Percentiles rank a stretch among this genome's conserved stretches.
Evolutionary conservation across 2,888 invertebrate species (phyloP).

Genomic region (Priocnemis perturbator): DNA sequence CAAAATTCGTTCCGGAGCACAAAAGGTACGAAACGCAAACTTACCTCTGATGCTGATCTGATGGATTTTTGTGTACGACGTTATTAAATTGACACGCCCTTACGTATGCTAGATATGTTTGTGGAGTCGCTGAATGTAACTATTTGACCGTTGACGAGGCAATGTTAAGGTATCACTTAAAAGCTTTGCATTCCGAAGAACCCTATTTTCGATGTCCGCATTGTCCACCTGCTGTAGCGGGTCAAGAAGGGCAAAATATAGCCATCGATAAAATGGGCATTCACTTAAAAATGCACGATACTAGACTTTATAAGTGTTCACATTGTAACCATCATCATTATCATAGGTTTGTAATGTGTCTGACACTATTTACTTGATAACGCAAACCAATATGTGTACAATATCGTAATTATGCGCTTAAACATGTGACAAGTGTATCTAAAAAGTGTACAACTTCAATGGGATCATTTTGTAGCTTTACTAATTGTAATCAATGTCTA

Average conservation of each 20-base stretch:
- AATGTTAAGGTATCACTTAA: slow-evolving; percentile 84
- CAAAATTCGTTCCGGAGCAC: slow-evolving; percentile 71
- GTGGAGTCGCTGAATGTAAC: slow-evolving; percentile 83
- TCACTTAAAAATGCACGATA: slow-evolving; percentile 87
- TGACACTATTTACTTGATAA: background rate
- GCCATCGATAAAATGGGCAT: slow-evolving; percentile 81
- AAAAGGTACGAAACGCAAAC: slow-evolving; percentile 61
- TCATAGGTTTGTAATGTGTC: slow-evolving; percentile 71
- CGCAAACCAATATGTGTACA: background rate
- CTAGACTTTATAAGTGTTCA: slow-evolving; percentile 84
- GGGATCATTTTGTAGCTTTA: background rate
- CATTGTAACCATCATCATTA: slow-evolving; percentile 82
- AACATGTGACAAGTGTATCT: slow-evolving; percentile 31
- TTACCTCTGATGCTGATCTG: background rate
- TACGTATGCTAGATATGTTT: slow-evolving; percentile 79
- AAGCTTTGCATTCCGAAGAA: slow-evolving; percentile 82
- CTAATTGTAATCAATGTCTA: background rate
- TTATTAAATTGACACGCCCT: background rate
- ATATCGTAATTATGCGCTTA: slow-evolving; percentile 10
- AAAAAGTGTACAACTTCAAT: background rate
- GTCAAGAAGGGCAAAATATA: slow-evolving; percentile 75
- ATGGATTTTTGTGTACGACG: background rate
- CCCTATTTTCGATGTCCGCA: slow-evolving; percentile 83
- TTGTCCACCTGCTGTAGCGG: slow-evolving; percentile 79
- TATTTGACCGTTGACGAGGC: slow-evolving; percentile 84